Evolutionary conservation across 1,140 invertebrate species (phyloP), one percentile per base, ranked within the genome.

Genomic region (Triops longicaudatus): DNA sequence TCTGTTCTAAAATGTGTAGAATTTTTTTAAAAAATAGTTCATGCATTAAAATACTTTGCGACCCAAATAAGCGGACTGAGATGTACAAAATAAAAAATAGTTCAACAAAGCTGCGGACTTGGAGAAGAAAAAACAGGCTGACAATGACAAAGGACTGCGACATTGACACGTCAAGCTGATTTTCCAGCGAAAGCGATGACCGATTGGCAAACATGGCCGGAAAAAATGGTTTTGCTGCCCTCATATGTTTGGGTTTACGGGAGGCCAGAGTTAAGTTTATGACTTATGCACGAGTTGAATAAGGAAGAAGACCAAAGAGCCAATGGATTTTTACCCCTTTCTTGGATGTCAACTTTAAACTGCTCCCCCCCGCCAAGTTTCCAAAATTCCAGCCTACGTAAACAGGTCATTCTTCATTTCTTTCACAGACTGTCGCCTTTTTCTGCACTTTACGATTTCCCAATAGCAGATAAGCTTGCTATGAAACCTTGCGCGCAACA

Each of bases 361-460:
- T 63, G 50, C 50, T 37, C 50, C 22, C 50, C 50, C 50, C 50
- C 17, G 50, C 50, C 22, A 63, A 1, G 50, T 63, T 63, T 63
- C 50, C 17, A 37, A 37, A 17, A 63, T 63, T 63, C 50, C 50
- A 63, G 50, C 50, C 50, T 63, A 63, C 50, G 50, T 63, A 63
- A 63, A 63, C 50, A 63, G 50, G 50, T 63, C 50, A 63, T 63
- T 63, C 50, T 63, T 63, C 50, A 63, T 63, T 37, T 37, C 31
- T 2, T 37, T 37, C 31, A 37, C 7, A 7, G 2, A 2, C 31
- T 37, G 31, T 37, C 31, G 2, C 31, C 31, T 37, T 37, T n/a
- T 37, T 37, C 31, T 37, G 7, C 31, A 37, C 2, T 37, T 37
- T 37, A 37, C 31, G 31, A 37, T 37, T 37, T 37, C 31, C 31